Base-by-base conservation (phyloP, 1,140 invertebrate species). In the Sipha flava region DNA sequence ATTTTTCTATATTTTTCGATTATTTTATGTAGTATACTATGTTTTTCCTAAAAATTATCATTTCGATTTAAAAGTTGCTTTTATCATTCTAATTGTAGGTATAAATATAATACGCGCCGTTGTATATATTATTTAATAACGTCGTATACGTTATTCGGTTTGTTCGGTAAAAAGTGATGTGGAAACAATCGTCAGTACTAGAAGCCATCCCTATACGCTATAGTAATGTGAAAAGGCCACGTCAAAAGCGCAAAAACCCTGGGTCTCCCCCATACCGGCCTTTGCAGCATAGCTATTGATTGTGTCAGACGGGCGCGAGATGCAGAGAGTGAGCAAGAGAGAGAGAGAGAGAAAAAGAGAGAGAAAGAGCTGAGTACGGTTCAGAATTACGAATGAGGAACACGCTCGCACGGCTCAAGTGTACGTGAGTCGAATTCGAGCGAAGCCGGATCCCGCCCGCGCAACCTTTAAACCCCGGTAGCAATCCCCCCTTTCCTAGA, bases 251-350 rank as follows among this genome's bases (percentile, higher is more conserved):
- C 31, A 49, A 75, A 75, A 75, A 75, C 45, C 72, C 49, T 21
- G 45, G 29, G 72, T 31, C n/a, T 54, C 72, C 72, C 72, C 72
- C 72, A 49, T 29, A 49, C 54, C 47, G 31, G 72, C 72, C 72
- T 75, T 75, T 85, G 83, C 45, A 47, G 49, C 49, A 75, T 37
- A 49, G 72, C 72, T 75, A 75, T 75, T 83, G 83, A 83, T 81
- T 84, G 83, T 82, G 84, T 82, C 82, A 83, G 77, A 68, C 43
- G 79, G 81, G 81, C 79, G 82, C 83, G 82, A 83, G 83, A 75
- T 62, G 66, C 12, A 80, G 49, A 10, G 21, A 54, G 49, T 2
- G 21, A 49, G 82, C 81, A 75, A 62, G 82, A 81, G 82, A 34
- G 62, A 79, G 68, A 82, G 81, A 83, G 83, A 82, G 85, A 83